Base-by-base conservation (phyloP, 2,888 invertebrate species). In the Eutolmus rufibarbis region DNA sequence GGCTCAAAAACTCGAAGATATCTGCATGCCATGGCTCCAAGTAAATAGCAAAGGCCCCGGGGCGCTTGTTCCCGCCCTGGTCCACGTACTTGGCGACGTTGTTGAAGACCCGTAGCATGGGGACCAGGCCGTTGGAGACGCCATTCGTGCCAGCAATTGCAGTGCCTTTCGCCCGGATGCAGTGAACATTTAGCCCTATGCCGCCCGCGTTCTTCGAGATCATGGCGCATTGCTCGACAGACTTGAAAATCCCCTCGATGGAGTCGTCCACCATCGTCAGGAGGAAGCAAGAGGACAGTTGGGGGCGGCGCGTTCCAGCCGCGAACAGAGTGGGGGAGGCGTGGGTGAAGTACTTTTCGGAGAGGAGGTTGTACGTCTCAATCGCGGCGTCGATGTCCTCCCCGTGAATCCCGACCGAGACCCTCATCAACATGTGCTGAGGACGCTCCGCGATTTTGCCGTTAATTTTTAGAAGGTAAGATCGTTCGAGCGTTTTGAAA, bases 21-120 rank as follows among this genome's bases (percentile, higher is more conserved):
- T 99, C 99, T 0, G 98, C 96, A 93, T 99, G 99, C 99, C 99
- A 99, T 0, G 99, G 99, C 92, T 99, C 99, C 86, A 99, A 93
- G 91, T 99, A 99, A 88, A 99, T 95, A 19, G 99, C 98, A 93
- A 99, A 98, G 3, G 99, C 99, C 31, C 99, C 99, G 1, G 99
- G 99, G 89, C 99, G 94, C 94, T 99, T 99, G 91, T 98, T 98
- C 79, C 99, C 99, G 31, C 99, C 98, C 93, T 99, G 99, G 92
- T 99, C 98, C 0, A 99, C 98, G 93, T 99, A 99, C 88, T 98
- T 94, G 0, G 99, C 98, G 3, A 98, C 97, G 91, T 98, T 98
- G 91, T 99, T 99, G 92, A 96, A 99, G 0, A 99, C 98, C 89
- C 98, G 93, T 74, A 99, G 93, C 97, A 98, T 98, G 0, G 99